Conservation (phyloP, 2,888 invertebrate genomes). For the Drosophila meridionalis region DNA sequence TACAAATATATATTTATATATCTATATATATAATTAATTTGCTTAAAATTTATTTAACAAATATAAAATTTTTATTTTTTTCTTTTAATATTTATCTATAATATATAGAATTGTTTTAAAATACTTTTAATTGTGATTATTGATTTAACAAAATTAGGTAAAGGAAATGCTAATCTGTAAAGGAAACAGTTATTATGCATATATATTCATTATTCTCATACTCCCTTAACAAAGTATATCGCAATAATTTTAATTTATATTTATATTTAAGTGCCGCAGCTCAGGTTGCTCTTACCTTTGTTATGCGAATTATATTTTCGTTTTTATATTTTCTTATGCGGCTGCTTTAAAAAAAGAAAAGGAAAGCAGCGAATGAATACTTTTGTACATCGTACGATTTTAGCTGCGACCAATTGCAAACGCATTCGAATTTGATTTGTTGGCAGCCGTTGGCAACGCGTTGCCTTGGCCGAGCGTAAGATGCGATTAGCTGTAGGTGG, state of each 20-base stretch:
- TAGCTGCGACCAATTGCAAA: slow-evolving; percentile 62
- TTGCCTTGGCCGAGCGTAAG: slow-evolving; percentile 35
- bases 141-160: too few relatives aligned
- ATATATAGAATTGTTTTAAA: too few relatives aligned
- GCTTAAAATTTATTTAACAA: too few relatives aligned
- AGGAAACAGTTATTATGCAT: not conserved
- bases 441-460: slow-evolving; percentile 55
- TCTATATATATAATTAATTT: too few relatives aligned
- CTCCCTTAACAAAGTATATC: not conserved
- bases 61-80: too few relatives aligned
- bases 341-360: not conserved
- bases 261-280: not conserved
- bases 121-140: too few relatives aligned
- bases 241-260: too few relatives aligned
- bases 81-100: too few relatives aligned
- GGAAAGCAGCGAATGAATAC: not conserved
- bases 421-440: slow-evolving; percentile 74
- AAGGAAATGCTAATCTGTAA: too few relatives aligned
- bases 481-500: slow-evolving; percentile 32
- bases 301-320: not conserved
- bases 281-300: slow-evolving; percentile 38
- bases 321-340: not conserved
- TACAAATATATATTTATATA: too few relatives aligned
- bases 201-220: not conserved
- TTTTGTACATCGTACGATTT: slow-evolving; percentile 23